phyloP scores from a whole-genome alignment of 1,140 invertebrate species.

The Acyrthosiphon pisum region DNA sequence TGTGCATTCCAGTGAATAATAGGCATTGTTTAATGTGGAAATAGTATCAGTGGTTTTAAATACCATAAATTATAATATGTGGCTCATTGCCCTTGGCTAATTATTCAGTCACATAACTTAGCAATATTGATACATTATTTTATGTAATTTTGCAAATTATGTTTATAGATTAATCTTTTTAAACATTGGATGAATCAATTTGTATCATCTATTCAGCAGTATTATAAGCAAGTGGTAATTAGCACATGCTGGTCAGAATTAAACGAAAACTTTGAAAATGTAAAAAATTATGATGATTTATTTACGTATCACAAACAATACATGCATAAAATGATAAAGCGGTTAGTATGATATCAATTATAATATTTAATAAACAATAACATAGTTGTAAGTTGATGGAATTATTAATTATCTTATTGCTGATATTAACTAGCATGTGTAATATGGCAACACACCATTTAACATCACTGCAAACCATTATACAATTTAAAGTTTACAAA shows the following conservation, averaged over 20 bases:
- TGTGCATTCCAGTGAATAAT: background rate
- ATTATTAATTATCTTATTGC: background rate
- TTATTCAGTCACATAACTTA: background rate
- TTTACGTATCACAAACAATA: conserved; percentile 38
- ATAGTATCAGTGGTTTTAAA: background rate
- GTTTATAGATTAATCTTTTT: conserved; percentile 41
- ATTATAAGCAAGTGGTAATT: conserved; percentile 47
- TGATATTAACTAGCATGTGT: background rate
- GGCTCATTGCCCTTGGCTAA: background rate
- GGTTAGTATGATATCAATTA: conserved; percentile 22
- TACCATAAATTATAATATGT: background rate
- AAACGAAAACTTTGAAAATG: conserved; percentile 10
- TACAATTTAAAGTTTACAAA: too few species aligned
- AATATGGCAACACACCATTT: too few species aligned
- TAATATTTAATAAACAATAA: background rate
- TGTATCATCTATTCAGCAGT: conserved; percentile 50
- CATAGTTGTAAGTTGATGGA: too few species aligned
- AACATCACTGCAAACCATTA: too few species aligned
- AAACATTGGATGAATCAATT: conserved; percentile 49
- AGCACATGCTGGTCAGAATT: conserved; percentile 28
- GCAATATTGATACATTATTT: background rate
- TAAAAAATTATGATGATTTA: conserved; percentile 38
- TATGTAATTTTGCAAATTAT: background rate
- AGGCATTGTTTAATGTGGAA: background rate
- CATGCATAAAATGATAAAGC: conserved; percentile 29